Percentiles rank a stretch among this genome's conserved stretches.
Conservation (phyloP, 1,140 invertebrate species). For the Sinella curviseta region DNA sequence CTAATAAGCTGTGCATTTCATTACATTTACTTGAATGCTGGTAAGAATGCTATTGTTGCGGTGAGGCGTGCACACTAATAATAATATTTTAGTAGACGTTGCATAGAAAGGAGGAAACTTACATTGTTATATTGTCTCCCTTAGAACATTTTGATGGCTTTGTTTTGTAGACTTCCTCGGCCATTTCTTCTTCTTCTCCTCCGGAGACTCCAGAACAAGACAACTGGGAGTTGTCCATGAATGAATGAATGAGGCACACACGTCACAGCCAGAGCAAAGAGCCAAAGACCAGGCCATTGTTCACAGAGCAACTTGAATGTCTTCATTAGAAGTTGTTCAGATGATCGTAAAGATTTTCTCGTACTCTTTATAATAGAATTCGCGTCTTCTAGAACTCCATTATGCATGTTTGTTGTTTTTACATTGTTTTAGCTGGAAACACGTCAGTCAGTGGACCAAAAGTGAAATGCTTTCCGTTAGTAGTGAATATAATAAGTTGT, state of each 20-base stretch:
- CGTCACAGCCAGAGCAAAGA: neutral
- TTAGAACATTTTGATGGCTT: too few relatives aligned
- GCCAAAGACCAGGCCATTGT: neutral
- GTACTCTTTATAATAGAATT: neutral
- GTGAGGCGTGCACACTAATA: neutral
- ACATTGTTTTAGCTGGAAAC: neutral
- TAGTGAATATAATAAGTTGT: too few relatives aligned
- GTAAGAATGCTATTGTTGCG: neutral
- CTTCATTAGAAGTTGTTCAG: slow-evolving; percentile 10
- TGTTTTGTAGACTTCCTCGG: too few relatives aligned
- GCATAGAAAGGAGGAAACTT: neutral
- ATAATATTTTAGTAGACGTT: neutral
- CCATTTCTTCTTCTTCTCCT: neutral
- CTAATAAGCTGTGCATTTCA: neutral
- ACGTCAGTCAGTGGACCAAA: too few relatives aligned
- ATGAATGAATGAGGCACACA: neutral
- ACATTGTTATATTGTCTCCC: neutral
- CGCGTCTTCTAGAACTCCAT: neutral
- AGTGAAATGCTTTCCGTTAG: too few relatives aligned
- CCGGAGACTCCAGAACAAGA: neutral
- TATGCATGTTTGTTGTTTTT: neutral
- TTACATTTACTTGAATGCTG: neutral
- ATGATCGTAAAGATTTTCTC: slow-evolving; percentile 1
- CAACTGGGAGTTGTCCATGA: slow-evolving; percentile 13
- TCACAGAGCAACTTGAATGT: neutral